Evolutionary conservation across 2,888 invertebrate species (phyloP), one percentile per base, ranked within the genome.

Genomic region (Gymnoscelis rufifasciata): DNA sequence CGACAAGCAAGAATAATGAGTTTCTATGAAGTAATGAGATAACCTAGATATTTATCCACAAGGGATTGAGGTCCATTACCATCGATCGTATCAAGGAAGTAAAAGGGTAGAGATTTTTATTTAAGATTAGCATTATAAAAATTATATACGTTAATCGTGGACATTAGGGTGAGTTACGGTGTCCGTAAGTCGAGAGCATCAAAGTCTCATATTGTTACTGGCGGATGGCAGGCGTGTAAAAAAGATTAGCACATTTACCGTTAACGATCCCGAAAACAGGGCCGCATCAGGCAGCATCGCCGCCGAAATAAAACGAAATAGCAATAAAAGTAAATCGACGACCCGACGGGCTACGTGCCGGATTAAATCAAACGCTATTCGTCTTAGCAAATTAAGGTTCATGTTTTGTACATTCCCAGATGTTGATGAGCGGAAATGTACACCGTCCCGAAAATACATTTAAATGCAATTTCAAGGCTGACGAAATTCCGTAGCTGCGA

Each of bases 351-450:
- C 78, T 77, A 81, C 80, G 82, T 80, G 83, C 78, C 72, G 81
- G 81, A 82, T 83, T 81, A 84, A 84, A 83, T 83, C 86, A 84
- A 83, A 84, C 82, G 76, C 83, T 84, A 83, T 83, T 83, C 79
- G 82, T 83, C 83, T 83, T 82, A 83, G 80, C 78, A 84, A 86
- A 84, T 84, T 84, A 83, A 78, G 78, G 74, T 76, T 75, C 73
- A 72, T 77, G 81, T 79, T 81, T 78, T 78, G 74, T 77, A 74
- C 69, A 76, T 71, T 76, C 67, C 67, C 65, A 64, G 63, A 68
- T 73, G 70, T 73, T 68, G 72, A 76, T 68, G 76, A 67, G 66
- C 69, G 71, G 70, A 75, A 77, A 77, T 73, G 69, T 73, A 74
- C 74, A 66, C 59, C 62, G 66, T 66, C 64, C 66, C 62, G 62